A percentile compares a stretch with the other conserved stretches of the same genome.
phyloP scores from a whole-genome alignment of 2,888 invertebrate species.

The Coelinius sp. region DNA sequence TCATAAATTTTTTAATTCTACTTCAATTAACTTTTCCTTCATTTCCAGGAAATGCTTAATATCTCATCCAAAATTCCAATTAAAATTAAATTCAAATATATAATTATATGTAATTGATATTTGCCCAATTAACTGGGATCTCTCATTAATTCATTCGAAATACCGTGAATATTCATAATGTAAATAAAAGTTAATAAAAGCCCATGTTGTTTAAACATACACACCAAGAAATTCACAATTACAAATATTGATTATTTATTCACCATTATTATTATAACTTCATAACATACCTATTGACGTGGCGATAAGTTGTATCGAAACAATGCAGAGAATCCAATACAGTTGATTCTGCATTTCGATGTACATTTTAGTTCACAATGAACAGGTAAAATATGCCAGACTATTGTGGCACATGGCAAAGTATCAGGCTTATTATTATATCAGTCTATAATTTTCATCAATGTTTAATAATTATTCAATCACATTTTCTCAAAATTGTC shows the following conservation, averaged over 20 bases:
- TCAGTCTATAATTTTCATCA: conserved; percentile 21
- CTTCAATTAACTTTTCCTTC: conserved; percentile 1
- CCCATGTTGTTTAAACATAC: background rate
- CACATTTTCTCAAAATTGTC: background rate
- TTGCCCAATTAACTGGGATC: background rate
- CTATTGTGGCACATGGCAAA: conserved; percentile 40
- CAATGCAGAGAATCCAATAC: conserved; percentile 37
- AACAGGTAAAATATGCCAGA: conserved; percentile 23
- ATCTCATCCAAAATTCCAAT: conserved; percentile 7
- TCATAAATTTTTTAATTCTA: conserved; percentile 12
- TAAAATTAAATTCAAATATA: background rate
- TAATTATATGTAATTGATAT: background rate
- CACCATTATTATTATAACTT: background rate
- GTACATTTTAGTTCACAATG: conserved; percentile 16
- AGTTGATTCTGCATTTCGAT: conserved; percentile 34
- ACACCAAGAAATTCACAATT: background rate
- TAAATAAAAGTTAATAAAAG: background rate
- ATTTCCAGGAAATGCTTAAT: background rate
- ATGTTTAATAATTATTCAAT: conserved; percentile 3
- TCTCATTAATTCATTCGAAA: background rate
- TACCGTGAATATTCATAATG: background rate
- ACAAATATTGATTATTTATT: background rate
- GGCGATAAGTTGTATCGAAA: conserved; percentile 29
- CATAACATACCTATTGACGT: conserved; percentile 39
- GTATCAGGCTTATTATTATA: conserved; percentile 9